A percentile compares a stretch with the other conserved stretches of the same genome.
These are phyloP conservation scores for Molorchus minor DNA, from an alignment of 2,888 invertebrate genomes.

Conservation along the genomic window DNA sequence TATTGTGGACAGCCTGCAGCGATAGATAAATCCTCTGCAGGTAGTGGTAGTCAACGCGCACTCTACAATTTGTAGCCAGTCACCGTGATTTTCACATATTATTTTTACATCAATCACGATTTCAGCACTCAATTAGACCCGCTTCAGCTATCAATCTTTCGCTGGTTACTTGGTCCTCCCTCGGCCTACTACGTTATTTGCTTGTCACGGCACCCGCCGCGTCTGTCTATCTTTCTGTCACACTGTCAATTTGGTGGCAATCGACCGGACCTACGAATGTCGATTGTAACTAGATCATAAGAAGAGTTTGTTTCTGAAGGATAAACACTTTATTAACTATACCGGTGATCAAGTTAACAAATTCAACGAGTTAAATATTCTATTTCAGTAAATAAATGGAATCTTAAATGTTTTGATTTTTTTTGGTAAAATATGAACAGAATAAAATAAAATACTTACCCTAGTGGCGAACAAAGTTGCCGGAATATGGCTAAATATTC, in stretches of 20 bases:
- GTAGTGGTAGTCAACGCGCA: slow-evolving; percentile 50
- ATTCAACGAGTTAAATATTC: too few species aligned
- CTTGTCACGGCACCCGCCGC: slow-evolving; percentile 42
- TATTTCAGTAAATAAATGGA: too few species aligned
- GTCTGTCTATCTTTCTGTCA: slow-evolving; percentile 36
- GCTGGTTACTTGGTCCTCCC: slow-evolving; percentile 35
- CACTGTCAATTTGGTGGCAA: slow-evolving; percentile 32
- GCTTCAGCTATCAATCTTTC: slow-evolving; percentile 38
- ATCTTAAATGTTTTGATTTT: too few species aligned
- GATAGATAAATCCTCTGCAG: slow-evolving; percentile 57
- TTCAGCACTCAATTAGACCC: slow-evolving; percentile 60
- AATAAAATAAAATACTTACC: too few species aligned
- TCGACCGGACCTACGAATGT: slow-evolving; percentile 21
- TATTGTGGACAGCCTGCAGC: slow-evolving; percentile 39
- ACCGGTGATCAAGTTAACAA: too few species aligned
- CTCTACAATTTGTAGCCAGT: slow-evolving; percentile 54
- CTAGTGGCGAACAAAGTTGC: too few species aligned
- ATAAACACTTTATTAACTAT: too few species aligned
- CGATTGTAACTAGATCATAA: slow-evolving; percentile 13
- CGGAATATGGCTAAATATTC: too few species aligned
- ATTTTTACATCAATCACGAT: slow-evolving; percentile 61
- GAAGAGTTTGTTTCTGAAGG: too few species aligned
- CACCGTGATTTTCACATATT: slow-evolving; percentile 62
- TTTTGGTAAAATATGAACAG: too few species aligned
- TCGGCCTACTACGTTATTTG: slow-evolving; percentile 31